Percentiles rank a stretch among this genome's conserved stretches.
Evolutionary conservation across 2,113 vertebrate species (phyloP).

Genomic region (Passer montanus): DNA sequence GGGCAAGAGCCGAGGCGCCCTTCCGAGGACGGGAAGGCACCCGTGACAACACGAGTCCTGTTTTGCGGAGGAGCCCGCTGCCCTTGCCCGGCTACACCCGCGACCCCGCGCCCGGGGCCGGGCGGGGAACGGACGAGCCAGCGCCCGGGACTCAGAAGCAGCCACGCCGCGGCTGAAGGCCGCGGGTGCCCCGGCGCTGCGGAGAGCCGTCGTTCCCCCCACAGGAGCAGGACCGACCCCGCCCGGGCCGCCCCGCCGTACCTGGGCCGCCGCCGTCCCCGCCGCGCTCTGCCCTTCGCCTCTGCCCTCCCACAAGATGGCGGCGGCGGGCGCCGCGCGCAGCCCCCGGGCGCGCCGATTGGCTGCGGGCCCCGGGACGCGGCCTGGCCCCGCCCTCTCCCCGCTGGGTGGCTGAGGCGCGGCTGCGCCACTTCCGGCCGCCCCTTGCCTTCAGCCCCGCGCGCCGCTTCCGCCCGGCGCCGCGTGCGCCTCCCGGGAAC

Average conservation of each 20-base stretch:
- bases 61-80: not conserved
- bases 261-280: not conserved
- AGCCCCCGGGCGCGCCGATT: not conserved
- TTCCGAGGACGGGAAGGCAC: rapidly evolving
- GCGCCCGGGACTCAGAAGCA: rapidly evolving
- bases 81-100: not conserved
- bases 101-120: not conserved
- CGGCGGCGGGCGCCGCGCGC: not conserved
- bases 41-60: rapidly evolving
- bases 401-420: rapidly evolving
- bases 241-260: rapidly evolving
- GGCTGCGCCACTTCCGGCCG: rapidly evolving
- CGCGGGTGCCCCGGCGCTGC: not conserved
- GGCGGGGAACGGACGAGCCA: not conserved
- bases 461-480: not conserved
- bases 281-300: not conserved
- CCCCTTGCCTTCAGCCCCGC: not conserved
- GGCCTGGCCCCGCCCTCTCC: not conserved
- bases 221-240: rapidly evolving
- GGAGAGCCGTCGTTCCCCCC: not conserved
- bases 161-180: not conserved
- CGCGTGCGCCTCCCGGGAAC: not conserved
- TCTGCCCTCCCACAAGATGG: constrained; percentile 32
- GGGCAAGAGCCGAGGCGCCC: too few relatives aligned
- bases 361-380: rapidly evolving